These are phyloP conservation scores for Actinopyga echinites DNA, from an alignment of 53 echinoderm and acorn worm genomes.

Conservation along the genomic window DNA sequence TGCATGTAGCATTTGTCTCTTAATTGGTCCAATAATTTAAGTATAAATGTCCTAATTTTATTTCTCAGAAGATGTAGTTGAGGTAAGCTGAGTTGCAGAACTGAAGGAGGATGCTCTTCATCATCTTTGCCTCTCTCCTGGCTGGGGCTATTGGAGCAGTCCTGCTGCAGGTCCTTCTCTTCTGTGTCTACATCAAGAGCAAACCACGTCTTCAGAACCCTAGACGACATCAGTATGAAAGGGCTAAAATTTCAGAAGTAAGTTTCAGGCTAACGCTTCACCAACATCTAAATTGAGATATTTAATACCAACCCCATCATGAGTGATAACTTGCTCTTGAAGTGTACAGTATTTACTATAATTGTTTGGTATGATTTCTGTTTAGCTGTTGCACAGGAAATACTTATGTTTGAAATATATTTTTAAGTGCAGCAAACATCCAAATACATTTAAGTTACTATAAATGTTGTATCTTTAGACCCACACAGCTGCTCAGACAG, in stretches of 20 bases:
- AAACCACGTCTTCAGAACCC: conserved; percentile 66
- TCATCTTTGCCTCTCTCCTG: conserved; percentile 73
- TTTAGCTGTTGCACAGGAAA: too few species aligned
- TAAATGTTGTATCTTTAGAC: too few species aligned
- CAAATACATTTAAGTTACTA: too few species aligned
- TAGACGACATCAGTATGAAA: conserved; percentile 71
- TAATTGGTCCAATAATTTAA: too few species aligned
- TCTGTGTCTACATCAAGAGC: conserved; percentile 79
- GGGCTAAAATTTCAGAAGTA: conserved; percentile 78
- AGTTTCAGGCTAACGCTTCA: neutral
- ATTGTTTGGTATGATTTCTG: too few species aligned
- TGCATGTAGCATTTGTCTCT: neutral
- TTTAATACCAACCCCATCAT: too few species aligned
- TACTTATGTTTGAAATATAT: too few species aligned
- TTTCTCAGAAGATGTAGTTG: neutral
- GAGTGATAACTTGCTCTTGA: too few species aligned
- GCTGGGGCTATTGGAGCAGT: conserved; percentile 64
- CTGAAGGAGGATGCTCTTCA: conserved; percentile 71
- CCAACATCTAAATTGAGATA: too few species aligned
- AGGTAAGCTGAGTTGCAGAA: neutral
- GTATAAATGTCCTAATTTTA: neutral
- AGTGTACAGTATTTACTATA: too few species aligned
- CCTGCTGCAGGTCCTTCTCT: conserved; percentile 68
- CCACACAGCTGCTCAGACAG: too few species aligned
- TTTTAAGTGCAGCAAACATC: too few species aligned